These are phyloP conservation scores for Petrocephalus zakoni DNA, from an alignment of 2,113 vertebrate species.

Conservation along the genomic window DNA sequence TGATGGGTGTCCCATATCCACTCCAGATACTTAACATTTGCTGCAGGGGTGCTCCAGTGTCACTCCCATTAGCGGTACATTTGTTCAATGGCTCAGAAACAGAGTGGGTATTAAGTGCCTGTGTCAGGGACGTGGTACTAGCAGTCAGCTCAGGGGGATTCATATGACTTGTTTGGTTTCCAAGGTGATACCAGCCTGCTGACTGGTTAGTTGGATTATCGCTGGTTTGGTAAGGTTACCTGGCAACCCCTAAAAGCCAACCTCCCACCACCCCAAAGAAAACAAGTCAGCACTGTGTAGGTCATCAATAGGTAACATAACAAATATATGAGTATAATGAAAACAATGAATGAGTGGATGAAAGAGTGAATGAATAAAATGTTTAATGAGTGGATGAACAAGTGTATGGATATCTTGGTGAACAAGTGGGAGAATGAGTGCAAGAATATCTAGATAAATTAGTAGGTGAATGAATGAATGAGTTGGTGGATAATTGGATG, in stretches of 20 bases:
- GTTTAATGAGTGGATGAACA: too few relatives aligned
- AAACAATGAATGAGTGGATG: too few relatives aligned
- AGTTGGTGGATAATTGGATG: not conserved
- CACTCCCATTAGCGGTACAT: not conserved
- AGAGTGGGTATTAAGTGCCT: not conserved
- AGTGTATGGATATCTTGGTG: too few relatives aligned
- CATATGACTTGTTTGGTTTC: not conserved
- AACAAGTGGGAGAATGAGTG: too few relatives aligned
- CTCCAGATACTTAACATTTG: not conserved
- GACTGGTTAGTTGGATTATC: not conserved
- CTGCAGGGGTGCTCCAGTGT: not conserved
- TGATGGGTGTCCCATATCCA: not conserved
- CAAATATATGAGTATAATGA: too few relatives aligned
- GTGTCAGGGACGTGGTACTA: not conserved
- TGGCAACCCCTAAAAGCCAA: slow-evolving; percentile 23
- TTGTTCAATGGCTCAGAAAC: not conserved
- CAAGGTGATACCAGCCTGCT: slow-evolving; percentile 41
- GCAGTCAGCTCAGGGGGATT: not conserved
- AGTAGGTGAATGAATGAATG: too few relatives aligned
- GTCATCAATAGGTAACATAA: too few relatives aligned
- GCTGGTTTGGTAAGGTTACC: slow-evolving; percentile 35
- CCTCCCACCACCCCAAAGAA: too few relatives aligned
- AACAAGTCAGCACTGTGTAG: too few relatives aligned
- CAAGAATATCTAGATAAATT: not conserved
- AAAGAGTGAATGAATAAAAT: too few relatives aligned